These are phyloP conservation scores for Lithobates pipiens DNA, from an alignment of 2,797 vertebrate genomes.

Conservation along the genomic window DNA sequence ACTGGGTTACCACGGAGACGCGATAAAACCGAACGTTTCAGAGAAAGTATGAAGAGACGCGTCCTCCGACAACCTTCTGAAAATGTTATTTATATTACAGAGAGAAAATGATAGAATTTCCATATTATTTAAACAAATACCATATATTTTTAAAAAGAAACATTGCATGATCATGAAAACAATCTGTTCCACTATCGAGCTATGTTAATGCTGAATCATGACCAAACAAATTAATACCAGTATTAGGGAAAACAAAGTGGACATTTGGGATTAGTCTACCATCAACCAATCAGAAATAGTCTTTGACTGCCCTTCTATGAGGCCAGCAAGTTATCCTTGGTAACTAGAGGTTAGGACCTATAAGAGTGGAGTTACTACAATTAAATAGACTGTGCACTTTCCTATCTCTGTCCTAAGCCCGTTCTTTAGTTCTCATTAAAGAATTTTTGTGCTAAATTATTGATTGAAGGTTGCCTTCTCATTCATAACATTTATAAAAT, in stretches of 20 bases:
- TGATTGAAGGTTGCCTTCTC: too few relatives aligned
- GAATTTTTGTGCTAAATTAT: too few relatives aligned
- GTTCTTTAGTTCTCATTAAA: too few relatives aligned
- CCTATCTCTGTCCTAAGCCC: too few relatives aligned
- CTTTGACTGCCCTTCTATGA: too few relatives aligned
- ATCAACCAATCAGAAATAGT: background rate
- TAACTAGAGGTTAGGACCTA: too few relatives aligned
- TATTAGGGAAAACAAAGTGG: background rate
- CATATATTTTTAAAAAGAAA: background rate
- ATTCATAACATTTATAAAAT: too few relatives aligned
- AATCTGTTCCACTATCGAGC: background rate
- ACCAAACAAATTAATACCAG: background rate
- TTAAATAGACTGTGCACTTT: too few relatives aligned
- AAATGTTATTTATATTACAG: background rate
- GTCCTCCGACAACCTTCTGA: constrained; percentile 20
- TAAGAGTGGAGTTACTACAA: too few relatives aligned
- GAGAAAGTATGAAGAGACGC: constrained; percentile 74
- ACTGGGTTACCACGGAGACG: constrained; percentile 87
- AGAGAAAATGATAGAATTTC: background rate
- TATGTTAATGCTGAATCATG: background rate
- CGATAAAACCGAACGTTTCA: constrained; percentile 71
- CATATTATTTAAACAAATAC: background rate
- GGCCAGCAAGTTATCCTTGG: too few relatives aligned
- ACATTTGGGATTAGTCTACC: background rate
- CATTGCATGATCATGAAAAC: background rate